These are phyloP conservation scores for Sebastes nivosus DNA, from an alignment of 2,797 vertebrate species.

Conservation along the genomic window DNA sequence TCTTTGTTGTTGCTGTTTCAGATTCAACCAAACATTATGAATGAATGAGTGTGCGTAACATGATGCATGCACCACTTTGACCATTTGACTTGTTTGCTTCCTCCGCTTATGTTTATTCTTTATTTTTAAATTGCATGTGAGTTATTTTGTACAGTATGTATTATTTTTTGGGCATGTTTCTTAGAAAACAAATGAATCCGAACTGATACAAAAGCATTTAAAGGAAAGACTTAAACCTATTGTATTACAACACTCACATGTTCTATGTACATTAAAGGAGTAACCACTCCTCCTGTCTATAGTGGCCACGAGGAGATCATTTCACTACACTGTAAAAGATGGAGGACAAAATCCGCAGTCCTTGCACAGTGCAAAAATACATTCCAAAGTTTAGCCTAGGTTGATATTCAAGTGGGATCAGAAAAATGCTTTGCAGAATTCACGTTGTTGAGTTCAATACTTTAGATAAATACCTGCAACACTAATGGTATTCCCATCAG, in stretches of 20 bases:
- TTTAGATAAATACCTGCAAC: not conserved
- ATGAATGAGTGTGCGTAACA: constrained; percentile 50
- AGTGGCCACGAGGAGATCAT: not conserved
- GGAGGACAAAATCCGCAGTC: not conserved
- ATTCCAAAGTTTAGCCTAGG: not conserved
- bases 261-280: not conserved
- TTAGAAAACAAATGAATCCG: not conserved
- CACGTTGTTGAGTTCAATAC: not conserved
- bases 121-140: constrained; percentile 37
- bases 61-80: constrained; percentile 39
- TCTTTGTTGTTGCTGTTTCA: constrained; percentile 21
- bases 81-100: constrained; percentile 4
- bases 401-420: not conserved
- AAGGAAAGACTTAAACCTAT: not conserved
- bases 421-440: no score
- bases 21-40: constrained; percentile 56
- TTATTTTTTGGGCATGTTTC: constrained; percentile 31
- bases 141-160: constrained; percentile 5
- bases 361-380: not conserved
- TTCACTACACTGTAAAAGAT: not conserved
- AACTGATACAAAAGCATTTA: not conserved
- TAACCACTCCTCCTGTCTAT: not conserved
- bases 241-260: not conserved
- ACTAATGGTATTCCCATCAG: not conserved
- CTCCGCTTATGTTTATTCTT: not conserved